These are phyloP conservation scores for Popillia japonica DNA, from an alignment of 1,140 invertebrate genomes.

Conservation along the genomic window DNA sequence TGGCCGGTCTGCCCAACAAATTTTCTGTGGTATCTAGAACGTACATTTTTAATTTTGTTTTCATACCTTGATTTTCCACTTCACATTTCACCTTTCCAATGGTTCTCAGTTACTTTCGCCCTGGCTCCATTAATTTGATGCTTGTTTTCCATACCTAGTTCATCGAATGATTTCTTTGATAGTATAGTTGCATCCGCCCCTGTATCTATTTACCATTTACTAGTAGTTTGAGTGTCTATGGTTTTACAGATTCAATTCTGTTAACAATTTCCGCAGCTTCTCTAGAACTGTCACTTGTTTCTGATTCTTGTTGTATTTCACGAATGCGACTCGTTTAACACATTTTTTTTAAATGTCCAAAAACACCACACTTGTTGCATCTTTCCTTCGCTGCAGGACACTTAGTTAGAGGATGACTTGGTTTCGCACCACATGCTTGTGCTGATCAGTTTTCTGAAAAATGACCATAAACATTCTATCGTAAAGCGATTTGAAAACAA, in stretches of 20 bases:
- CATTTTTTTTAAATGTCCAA: not conserved
- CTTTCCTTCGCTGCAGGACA: not conserved
- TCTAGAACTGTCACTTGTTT: not conserved
- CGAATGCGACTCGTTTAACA: not conserved
- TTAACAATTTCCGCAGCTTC: not conserved
- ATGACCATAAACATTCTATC: too few relatives aligned
- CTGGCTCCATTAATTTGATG: not conserved
- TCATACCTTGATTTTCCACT: not conserved
- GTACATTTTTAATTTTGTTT: not conserved
- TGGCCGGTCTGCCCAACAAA: not conserved
- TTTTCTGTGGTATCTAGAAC: not conserved
- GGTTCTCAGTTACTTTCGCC: not conserved
- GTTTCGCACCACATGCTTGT: not conserved
- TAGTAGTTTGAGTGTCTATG: not conserved
- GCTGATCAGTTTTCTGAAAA: too few relatives aligned
- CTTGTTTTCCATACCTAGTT: not conserved
- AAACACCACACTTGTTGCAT: not conserved
- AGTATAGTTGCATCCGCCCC: not conserved
- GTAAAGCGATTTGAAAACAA: too few relatives aligned
- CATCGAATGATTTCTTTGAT: not conserved
- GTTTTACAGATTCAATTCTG: not conserved
- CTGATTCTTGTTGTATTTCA: not conserved
- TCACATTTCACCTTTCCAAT: not conserved
- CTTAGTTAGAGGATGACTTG: not conserved
- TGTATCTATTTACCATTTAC: slow-evolving; percentile 1